Percentiles rank a stretch among this genome's conserved stretches.
Conservation (phyloP, 2,113 vertebrate genomes). For the Oncorhynchus gorbuscha region DNA sequence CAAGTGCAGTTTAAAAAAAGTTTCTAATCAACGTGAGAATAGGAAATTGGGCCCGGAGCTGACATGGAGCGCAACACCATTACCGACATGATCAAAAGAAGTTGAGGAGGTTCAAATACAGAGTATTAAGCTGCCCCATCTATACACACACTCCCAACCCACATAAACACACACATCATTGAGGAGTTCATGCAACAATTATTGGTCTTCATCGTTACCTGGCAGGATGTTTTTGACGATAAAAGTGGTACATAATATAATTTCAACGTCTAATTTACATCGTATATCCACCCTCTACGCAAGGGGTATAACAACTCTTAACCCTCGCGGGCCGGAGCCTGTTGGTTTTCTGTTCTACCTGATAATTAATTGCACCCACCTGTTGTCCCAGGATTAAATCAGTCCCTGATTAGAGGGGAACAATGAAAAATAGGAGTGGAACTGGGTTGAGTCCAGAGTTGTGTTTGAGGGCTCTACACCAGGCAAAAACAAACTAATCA, state of each 20-base stretch:
- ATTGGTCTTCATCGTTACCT: constrained; percentile 25
- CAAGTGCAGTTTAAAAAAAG: constrained; percentile 45
- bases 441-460: no score
- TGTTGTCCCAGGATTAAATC: no score
- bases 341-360: no score
- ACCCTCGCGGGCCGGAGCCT: no score
- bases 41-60: constrained; percentile 45
- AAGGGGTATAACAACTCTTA: no score
- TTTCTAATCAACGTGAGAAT: constrained; percentile 40
- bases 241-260: constrained; percentile 41
- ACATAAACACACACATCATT: constrained; percentile 42
- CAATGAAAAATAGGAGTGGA: no score
- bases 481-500: not conserved
- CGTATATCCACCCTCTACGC: not conserved
- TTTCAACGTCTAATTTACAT: constrained; percentile 31
- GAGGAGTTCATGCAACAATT: constrained; percentile 41
- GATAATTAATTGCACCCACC: no score
- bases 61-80: constrained; percentile 51
- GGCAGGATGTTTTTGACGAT: constrained; percentile 34
- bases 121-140: constrained; percentile 34
- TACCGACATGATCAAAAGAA: constrained; percentile 52
- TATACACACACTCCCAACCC: constrained; percentile 36
- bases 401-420: no score
- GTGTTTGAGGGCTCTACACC: not conserved
- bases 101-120: not conserved